These are phyloP conservation scores for Notospermus geniculatus DNA, from an alignment of 1,140 invertebrate genomes.

Conservation along the genomic window DNA sequence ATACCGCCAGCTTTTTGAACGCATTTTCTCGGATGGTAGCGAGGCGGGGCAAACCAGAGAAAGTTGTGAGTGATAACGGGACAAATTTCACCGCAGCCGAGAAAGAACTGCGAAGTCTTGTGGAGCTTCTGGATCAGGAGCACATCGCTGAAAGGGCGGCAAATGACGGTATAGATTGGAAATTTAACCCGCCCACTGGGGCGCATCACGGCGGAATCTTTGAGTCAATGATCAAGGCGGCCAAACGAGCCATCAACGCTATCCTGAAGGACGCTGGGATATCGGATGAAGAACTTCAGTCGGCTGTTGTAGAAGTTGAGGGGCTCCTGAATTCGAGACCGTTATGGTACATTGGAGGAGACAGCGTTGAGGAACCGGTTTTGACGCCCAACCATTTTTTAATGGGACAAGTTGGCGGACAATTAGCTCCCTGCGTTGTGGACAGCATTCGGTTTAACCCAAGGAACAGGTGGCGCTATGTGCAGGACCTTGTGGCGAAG, in stretches of 20 bases:
- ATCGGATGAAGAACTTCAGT: slow-evolving; percentile 10
- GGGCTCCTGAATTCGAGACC: slow-evolving; percentile 5
- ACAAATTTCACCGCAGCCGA: slow-evolving; percentile 20
- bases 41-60: slow-evolving; percentile 12
- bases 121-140: not conserved
- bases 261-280: not conserved
- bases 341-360: not conserved
- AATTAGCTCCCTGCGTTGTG: slow-evolving; percentile 15
- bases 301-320: slow-evolving; percentile 9
- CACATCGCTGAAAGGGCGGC: not conserved
- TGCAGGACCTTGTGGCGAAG: slow-evolving; percentile 8
- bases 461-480: slow-evolving; percentile 10
- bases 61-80: slow-evolving; percentile 17
- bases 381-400: slow-evolving; percentile 11
- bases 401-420: slow-evolving; percentile 14
- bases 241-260: slow-evolving; percentile 3
- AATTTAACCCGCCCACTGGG: slow-evolving; percentile 15
- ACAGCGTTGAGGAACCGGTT: slow-evolving; percentile 4
- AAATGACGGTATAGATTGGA: not conserved
- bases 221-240: slow-evolving; percentile 15
- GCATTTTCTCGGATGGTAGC: slow-evolving; percentile 1
- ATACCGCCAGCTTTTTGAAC: not conserved
- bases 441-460: not conserved
- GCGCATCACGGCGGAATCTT: slow-evolving; percentile 17
- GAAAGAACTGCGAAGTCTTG: slow-evolving; percentile 5